These are phyloP conservation scores for Oryzias sinensis DNA, from an alignment of 2,797 vertebrate species.

Conservation along the genomic window DNA sequence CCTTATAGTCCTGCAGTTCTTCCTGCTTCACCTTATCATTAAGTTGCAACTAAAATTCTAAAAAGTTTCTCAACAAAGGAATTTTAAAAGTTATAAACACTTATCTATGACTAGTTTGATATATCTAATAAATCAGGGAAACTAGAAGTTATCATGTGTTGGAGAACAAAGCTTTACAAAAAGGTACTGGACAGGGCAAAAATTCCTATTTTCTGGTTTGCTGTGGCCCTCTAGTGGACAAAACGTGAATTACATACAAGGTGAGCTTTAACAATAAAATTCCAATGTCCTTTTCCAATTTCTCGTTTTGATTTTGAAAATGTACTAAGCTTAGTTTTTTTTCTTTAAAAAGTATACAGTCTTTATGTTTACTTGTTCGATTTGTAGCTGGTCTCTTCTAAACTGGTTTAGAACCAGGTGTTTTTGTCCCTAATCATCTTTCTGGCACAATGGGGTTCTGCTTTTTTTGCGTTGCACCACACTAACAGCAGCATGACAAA, in stretches of 20 bases:
- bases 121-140: too few species aligned
- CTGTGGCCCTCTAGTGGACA: slow-evolving; percentile 69
- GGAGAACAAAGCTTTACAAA: background rate
- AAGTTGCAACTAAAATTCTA: too few species aligned
- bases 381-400: slow-evolving; percentile 18
- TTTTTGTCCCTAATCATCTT: background rate
- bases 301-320: background rate
- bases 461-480: slow-evolving; percentile 44
- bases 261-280: background rate
- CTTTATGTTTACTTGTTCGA: slow-evolving; percentile 11
- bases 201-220: slow-evolving; percentile 29
- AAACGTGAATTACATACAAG: slow-evolving; percentile 16
- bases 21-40: too few species aligned
- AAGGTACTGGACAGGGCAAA: slow-evolving; percentile 1
- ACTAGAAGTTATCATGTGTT: too few species aligned
- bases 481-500: slow-evolving; percentile 21
- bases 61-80: too few species aligned
- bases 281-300: background rate
- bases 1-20: background rate
- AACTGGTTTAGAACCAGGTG: background rate
- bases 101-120: too few species aligned
- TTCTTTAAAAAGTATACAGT: slow-evolving; percentile 6
- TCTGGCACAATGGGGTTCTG: slow-evolving; percentile 31
- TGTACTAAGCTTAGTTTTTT: background rate
- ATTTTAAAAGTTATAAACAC: too few species aligned